phyloP scores from a whole-genome alignment of 2,888 invertebrate genomes.

The Yponomeuta malinellus region DNA sequence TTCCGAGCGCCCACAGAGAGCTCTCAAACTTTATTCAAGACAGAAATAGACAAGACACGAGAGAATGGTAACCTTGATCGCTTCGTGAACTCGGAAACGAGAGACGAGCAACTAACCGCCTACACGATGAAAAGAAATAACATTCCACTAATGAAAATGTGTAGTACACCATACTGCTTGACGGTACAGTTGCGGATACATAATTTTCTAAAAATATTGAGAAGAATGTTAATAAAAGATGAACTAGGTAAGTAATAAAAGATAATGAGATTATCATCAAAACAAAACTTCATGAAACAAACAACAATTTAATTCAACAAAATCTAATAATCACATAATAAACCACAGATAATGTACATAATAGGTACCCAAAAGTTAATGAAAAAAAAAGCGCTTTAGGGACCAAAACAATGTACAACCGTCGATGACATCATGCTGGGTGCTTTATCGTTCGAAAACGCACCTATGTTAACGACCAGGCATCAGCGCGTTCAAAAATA shows the following conservation, averaged over 20 bases:
- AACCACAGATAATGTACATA: background rate
- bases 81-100: slow-evolving; percentile 14
- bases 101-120: slow-evolving; percentile 3
- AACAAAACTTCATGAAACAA: background rate
- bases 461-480: slow-evolving; percentile 1
- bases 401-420: slow-evolving; percentile 1
- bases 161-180: background rate
- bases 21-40: slow-evolving; percentile 4
- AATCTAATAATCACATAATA: background rate
- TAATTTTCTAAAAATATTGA: background rate
- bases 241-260: background rate
- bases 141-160: background rate
- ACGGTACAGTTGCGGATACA: background rate
- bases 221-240: background rate
- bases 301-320: background rate
- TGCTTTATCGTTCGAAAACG: background rate
- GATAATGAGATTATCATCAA: background rate
- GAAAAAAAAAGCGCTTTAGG: background rate
- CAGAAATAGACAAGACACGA: slow-evolving; percentile 14
- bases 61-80: slow-evolving; percentile 16
- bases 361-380: background rate
- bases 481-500: slow-evolving; percentile 6
- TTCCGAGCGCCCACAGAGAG: background rate
- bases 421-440: slow-evolving; percentile 8
- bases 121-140: background rate